Conservation (phyloP, 2,113 vertebrate species). For the Ardeotis arabs region DNA sequence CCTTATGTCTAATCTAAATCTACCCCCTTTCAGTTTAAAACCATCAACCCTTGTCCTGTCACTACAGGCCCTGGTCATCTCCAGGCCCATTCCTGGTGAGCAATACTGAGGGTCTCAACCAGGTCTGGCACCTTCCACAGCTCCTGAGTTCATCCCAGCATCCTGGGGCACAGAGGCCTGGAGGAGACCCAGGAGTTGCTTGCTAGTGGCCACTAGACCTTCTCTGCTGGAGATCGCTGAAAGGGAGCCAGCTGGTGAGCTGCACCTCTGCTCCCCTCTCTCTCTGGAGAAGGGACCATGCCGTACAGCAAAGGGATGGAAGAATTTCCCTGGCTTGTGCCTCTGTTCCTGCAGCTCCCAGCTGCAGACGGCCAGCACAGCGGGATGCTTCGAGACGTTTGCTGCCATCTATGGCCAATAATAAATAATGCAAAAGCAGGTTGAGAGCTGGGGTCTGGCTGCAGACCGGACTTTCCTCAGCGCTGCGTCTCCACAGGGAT, state of each 20-base stretch:
- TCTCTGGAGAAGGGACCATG: neutral
- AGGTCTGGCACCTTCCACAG: neutral
- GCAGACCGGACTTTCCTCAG: neutral
- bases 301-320: neutral
- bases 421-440: conserved; percentile 29
- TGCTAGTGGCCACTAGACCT: too few species aligned
- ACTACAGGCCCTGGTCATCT: neutral
- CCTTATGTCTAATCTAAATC: neutral
- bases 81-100: neutral
- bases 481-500: neutral
- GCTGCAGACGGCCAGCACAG: neutral
- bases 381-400: neutral
- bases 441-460: neutral
- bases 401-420: conserved; percentile 63
- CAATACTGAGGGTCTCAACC: neutral
- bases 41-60: neutral
- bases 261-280: neutral
- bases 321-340: neutral
- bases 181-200: neutral
- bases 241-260: neutral
- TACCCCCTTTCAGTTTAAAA: neutral
- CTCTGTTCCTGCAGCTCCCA: neutral
- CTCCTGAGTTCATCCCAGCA: neutral
- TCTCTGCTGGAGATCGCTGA: neutral
- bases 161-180: neutral